phyloP scores from a whole-genome alignment of 2,797 vertebrate genomes.

The Phoebastria nigripes region DNA sequence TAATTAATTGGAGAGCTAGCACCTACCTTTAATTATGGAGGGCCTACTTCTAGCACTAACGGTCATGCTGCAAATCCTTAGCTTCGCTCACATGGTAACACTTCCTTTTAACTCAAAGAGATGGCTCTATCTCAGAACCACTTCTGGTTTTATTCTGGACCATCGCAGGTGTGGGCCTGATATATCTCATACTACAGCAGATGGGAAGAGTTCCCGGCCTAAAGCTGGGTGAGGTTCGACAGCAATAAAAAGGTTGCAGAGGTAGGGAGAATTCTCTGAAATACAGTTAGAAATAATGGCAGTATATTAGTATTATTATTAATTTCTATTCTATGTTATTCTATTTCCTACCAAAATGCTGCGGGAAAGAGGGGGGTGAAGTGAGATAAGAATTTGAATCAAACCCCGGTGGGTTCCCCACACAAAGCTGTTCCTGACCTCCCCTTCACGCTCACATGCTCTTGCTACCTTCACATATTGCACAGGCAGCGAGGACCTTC shows the following conservation, averaged over 20 bases:
- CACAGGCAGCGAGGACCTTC: background rate
- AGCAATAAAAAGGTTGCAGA: background rate
- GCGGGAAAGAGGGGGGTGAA: background rate
- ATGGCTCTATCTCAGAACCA: background rate
- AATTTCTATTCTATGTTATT: background rate
- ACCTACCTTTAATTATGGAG: background rate
- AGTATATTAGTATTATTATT: background rate
- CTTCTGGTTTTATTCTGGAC: background rate
- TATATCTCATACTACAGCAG: background rate
- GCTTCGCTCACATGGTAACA: background rate
- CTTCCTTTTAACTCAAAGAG: background rate
- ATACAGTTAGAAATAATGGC: background rate
- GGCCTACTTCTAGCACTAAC: background rate
- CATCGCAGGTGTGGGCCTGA: background rate
- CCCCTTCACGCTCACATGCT: background rate
- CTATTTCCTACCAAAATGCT: background rate
- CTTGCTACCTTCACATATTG: background rate
- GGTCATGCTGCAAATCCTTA: background rate
- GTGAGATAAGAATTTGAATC: background rate
- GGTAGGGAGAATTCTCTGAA: slow-evolving; percentile 14
- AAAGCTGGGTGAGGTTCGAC: background rate
- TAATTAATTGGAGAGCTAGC: background rate
- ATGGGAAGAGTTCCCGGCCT: background rate
- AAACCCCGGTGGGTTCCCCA: background rate
- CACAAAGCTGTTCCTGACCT: background rate